These are phyloP conservation scores for Gallinago stenura DNA, from an alignment of 2,797 vertebrate species.

Conservation along the genomic window DNA sequence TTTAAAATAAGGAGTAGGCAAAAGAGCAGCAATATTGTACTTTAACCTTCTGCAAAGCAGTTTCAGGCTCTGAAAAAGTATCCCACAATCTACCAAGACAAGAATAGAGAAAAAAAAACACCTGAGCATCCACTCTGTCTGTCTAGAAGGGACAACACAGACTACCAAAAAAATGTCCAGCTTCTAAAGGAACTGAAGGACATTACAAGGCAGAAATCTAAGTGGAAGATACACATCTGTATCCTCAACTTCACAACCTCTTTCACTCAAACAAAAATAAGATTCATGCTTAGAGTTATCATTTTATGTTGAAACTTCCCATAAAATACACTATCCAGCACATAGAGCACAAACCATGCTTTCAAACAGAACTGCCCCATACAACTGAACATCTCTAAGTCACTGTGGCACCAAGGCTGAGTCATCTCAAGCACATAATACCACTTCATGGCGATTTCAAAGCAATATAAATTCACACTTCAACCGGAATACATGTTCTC, in stretches of 20 bases:
- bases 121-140: neutral
- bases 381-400: neutral
- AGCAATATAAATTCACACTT: neutral
- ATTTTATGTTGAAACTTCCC: neutral
- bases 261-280: neutral
- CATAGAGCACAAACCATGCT: neutral
- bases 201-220: neutral
- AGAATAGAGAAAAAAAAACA: neutral
- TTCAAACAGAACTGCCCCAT: neutral
- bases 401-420: neutral
- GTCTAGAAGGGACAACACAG: neutral
- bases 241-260: neutral
- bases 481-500: neutral
- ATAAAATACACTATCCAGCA: neutral
- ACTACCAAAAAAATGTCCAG: neutral
- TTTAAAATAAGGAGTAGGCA: slow-evolving; percentile 7
- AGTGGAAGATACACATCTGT: neutral
- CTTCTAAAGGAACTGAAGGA: neutral
- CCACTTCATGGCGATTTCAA: neutral
- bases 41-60: neutral
- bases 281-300: neutral
- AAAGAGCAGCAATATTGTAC: neutral
- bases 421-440: neutral
- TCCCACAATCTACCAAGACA: neutral
- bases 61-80: neutral